Evolutionary conservation across 2,113 vertebrate genomes (phyloP).

Genomic region (Anser brachyrhynchus): DNA sequence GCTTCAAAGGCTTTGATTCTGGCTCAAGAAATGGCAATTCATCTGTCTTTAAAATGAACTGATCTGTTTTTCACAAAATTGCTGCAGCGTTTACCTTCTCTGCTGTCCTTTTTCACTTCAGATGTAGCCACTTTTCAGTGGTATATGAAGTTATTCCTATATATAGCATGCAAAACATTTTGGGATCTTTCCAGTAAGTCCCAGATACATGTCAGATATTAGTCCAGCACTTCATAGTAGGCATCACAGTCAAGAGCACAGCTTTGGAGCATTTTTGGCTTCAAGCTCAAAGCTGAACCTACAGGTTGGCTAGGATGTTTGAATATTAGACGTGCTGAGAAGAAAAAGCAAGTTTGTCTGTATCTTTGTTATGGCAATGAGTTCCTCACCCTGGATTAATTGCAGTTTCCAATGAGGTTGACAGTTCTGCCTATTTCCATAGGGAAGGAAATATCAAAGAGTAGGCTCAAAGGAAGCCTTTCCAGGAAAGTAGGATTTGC

Average conservation of each 20-base stretch:
- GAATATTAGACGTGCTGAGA: background rate
- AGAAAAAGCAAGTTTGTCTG: background rate
- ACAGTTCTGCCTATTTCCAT: constrained; percentile 13
- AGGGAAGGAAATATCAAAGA: constrained; percentile 54
- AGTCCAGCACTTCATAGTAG: background rate
- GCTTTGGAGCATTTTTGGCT: background rate
- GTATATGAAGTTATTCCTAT: constrained; percentile 58
- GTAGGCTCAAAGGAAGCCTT: background rate
- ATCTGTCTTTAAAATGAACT: constrained; percentile 38
- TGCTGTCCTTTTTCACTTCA: constrained; percentile 30
- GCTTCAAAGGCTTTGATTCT: background rate
- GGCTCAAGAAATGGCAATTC: background rate
- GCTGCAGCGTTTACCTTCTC: constrained; percentile 3
- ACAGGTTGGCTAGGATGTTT: background rate
- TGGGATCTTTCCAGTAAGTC: constrained; percentile 41
- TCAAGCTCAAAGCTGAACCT: background rate
- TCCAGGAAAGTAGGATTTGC: constrained; percentile 45
- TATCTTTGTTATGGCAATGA: background rate
- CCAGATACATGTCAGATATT: background rate
- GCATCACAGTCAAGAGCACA: background rate
- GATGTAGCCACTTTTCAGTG: constrained; percentile 16
- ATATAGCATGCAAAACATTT: constrained; percentile 44
- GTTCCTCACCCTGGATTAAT: constrained; percentile 2
- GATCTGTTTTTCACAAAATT: constrained; percentile 35
- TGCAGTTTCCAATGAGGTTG: constrained; percentile 34